Base-by-base conservation (phyloP, 2,113 vertebrate genomes). In the Zingel zingel region DNA sequence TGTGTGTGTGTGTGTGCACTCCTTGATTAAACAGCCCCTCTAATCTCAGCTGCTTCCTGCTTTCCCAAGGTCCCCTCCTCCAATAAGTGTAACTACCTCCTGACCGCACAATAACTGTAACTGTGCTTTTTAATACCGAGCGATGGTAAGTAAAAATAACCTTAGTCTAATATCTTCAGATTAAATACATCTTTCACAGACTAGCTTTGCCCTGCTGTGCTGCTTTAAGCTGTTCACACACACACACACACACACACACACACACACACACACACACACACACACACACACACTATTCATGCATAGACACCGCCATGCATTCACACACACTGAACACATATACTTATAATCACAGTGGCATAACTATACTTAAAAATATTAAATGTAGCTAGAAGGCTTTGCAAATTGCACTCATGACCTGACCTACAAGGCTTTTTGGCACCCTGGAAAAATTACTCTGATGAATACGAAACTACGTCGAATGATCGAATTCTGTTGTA, bases 141-240 rank as follows among this genome's bases (percentile, higher is more conserved):
- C 25, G 82, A 91, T 91, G 87, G 91, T 94, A 95, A 95, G 93
- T 94, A 95, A 95, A 95, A 94, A 94, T 93, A 94, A 94, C 93
- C 92, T 87, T 78, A 69, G 68, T 82, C 51, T 83, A 94, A 93
- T 94, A 94, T 94, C 91, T 94, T 89, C 86, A 94, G 93, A 95
- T 96, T 95, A 95, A 95, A 94, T 92, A 94, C 93, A 93, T 93
- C 76, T 89, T 91, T 92, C 90, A 76, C 47, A 82, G 90, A 69
- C 81, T 48, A 61, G 72, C 78, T 84, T 86, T 86, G 83, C 30
- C 81, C 65, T 69, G 65, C 84, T 86, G 86, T 71, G 71, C 58
- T 78, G 63, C 75, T 64, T 53, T 86, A 87, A 93, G 84, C 88
- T 82, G 48, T 8, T 15, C 56, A 19, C 73, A 39, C 66, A 27